These are phyloP conservation scores for Sialis fuliginosa DNA, from an alignment of 2,888 invertebrate species.

Conservation along the genomic window DNA sequence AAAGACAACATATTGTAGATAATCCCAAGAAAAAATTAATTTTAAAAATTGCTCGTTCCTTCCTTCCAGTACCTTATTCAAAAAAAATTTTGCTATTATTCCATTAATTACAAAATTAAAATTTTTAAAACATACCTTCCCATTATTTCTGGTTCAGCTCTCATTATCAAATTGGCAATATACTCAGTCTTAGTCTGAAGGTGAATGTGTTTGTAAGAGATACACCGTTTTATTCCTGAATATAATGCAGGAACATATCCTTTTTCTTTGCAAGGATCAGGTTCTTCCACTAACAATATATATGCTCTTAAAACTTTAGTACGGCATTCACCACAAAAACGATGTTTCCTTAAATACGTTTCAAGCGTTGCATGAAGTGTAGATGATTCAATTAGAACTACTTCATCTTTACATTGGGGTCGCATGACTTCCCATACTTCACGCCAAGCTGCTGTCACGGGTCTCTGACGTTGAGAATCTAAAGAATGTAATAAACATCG, in stretches of 20 bases:
- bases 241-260: slow-evolving; percentile 78
- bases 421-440: slow-evolving; percentile 78
- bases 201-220: slow-evolving; percentile 75
- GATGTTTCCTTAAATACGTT: slow-evolving; percentile 79
- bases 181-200: slow-evolving; percentile 76
- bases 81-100: too few relatives aligned
- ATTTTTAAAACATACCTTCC: slow-evolving; percentile 39
- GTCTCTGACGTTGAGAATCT: slow-evolving; percentile 67
- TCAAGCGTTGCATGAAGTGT: slow-evolving; percentile 73
- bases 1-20: too few relatives aligned
- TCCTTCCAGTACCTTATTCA: too few relatives aligned
- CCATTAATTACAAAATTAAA: background rate
- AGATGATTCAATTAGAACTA: slow-evolving; percentile 72
- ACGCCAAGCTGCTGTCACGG: slow-evolving; percentile 55
- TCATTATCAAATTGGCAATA: slow-evolving; percentile 69
- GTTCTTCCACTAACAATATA: slow-evolving; percentile 68
- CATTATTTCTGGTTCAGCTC: slow-evolving; percentile 81
- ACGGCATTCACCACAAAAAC: slow-evolving; percentile 86
- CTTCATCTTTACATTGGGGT: slow-evolving; percentile 60
- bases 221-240: slow-evolving; percentile 53
- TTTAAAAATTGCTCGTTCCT: background rate
- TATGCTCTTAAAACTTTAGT: slow-evolving; percentile 79
- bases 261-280: slow-evolving; percentile 70
- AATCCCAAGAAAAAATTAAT: background rate
- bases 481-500: slow-evolving; percentile 79